These are phyloP conservation scores for Amphimallon solstitiale DNA, from an alignment of 2,888 invertebrate species.

Conservation along the genomic window DNA sequence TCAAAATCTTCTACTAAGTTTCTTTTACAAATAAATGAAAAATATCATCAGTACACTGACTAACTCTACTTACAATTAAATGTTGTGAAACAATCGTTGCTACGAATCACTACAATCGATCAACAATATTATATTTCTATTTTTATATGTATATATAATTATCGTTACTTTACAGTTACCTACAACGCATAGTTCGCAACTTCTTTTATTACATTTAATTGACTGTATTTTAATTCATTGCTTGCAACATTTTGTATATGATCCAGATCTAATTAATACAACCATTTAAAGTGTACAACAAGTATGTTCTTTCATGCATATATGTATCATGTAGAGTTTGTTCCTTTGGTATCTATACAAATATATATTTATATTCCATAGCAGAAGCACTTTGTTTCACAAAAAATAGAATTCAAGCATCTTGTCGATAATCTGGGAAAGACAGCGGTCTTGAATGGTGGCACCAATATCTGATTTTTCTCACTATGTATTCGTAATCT, in stretches of 20 bases:
- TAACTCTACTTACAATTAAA: conserved; percentile 14
- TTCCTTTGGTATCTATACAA: neutral
- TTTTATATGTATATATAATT: conserved; percentile 4
- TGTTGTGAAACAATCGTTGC: conserved; percentile 24
- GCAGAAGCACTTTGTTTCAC: conserved; percentile 29
- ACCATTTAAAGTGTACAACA: conserved; percentile 20
- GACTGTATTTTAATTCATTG: conserved; percentile 39
- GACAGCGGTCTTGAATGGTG: conserved; percentile 50
- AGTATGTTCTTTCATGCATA: conserved; percentile 2
- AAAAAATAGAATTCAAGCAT: conserved; percentile 30
- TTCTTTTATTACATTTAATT: conserved; percentile 35
- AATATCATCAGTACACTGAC: conserved; percentile 9
- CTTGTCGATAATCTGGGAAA: conserved; percentile 39
- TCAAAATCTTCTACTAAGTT: neutral
- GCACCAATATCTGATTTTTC: conserved; percentile 59
- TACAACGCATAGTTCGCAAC: conserved; percentile 13
- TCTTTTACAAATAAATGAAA: conserved; percentile 1
- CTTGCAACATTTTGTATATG: conserved; percentile 36
- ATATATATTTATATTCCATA: conserved; percentile 16
- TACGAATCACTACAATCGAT: conserved; percentile 28
- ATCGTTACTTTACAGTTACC: neutral
- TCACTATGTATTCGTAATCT: conserved; percentile 60
- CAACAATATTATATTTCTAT: no score
- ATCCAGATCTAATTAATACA: conserved; percentile 17
- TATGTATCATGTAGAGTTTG: neutral